Conservation (phyloP, 1,140 invertebrate species). For the Drosophila rhopaloa region DNA sequence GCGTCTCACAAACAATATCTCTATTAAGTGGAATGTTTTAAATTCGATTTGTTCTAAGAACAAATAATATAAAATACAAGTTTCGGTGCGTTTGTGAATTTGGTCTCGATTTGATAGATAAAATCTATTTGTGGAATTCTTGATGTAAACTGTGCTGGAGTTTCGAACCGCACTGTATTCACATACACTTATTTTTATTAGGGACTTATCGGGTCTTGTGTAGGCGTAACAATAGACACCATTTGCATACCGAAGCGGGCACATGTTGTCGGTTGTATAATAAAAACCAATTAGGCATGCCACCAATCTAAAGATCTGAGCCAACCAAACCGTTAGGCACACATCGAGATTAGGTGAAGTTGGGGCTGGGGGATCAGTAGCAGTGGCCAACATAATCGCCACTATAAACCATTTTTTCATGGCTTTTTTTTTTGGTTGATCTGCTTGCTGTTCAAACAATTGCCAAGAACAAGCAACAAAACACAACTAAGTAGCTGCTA, state of each 20-base stretch:
- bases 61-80: too few species aligned
- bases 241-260: slow-evolving; percentile 64
- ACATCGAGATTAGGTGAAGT: slow-evolving; percentile 42
- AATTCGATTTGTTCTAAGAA: not conserved
- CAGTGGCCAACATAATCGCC: slow-evolving; percentile 53
- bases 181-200: slow-evolving; percentile 15
- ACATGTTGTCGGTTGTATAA: slow-evolving; percentile 41
- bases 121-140: not conserved
- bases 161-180: slow-evolving; percentile 16
- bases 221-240: slow-evolving; percentile 78
- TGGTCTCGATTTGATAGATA: not conserved
- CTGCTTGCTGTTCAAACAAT: slow-evolving; percentile 74
- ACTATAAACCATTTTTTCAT: slow-evolving; percentile 51
- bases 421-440: slow-evolving; percentile 17
- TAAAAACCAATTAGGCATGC: slow-evolving; percentile 76
- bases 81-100: too few species aligned
- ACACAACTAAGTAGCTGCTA: slow-evolving; percentile 82
- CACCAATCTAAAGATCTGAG: slow-evolving; percentile 54
- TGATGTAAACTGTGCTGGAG: not conserved
- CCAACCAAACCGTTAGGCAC: slow-evolving; percentile 59
- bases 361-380: not conserved
- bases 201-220: slow-evolving; percentile 32
- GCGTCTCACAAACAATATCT: not conserved
- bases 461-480: slow-evolving; percentile 74
- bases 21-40: not conserved